Percentiles rank a stretch among this genome's conserved stretches.
Evolutionary conservation across 2,113 vertebrate species (phyloP).

Genomic region (Gobiocypris rarus): DNA sequence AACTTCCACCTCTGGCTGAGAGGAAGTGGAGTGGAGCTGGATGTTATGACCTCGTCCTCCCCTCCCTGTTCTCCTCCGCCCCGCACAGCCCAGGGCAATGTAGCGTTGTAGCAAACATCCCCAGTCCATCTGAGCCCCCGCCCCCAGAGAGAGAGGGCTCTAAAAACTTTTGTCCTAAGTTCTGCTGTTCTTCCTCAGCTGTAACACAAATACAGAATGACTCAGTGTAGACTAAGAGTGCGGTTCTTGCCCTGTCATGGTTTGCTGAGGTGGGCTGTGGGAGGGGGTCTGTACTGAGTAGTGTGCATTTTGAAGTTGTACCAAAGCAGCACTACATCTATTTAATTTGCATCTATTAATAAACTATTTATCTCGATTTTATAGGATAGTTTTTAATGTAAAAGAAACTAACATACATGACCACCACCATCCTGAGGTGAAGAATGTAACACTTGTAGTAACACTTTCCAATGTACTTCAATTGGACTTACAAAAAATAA

Average conservation of each 20-base stretch:
- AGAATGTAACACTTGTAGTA: neutral
- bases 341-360: neutral
- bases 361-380: neutral
- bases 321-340: neutral
- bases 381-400: neutral
- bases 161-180: constrained; percentile 49
- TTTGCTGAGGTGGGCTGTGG: neutral
- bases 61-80: constrained; percentile 49
- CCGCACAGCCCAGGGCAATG: constrained; percentile 65
- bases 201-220: constrained; percentile 69
- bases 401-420: neutral
- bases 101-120: constrained; percentile 75
- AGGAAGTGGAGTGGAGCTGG: constrained; percentile 66
- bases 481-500: neutral
- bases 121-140: constrained; percentile 74
- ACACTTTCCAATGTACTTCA: neutral
- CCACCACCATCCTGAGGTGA: neutral
- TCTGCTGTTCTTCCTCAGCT: constrained; percentile 47
- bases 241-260: constrained; percentile 19
- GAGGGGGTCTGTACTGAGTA: neutral
- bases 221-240: constrained; percentile 59
- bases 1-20: constrained; percentile 47
- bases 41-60: constrained; percentile 64
- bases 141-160: no score
- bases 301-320: neutral